Evolutionary conservation across 2,797 vertebrate genomes (phyloP).

Genomic region (Schizopygopsis malacanthus): DNA sequence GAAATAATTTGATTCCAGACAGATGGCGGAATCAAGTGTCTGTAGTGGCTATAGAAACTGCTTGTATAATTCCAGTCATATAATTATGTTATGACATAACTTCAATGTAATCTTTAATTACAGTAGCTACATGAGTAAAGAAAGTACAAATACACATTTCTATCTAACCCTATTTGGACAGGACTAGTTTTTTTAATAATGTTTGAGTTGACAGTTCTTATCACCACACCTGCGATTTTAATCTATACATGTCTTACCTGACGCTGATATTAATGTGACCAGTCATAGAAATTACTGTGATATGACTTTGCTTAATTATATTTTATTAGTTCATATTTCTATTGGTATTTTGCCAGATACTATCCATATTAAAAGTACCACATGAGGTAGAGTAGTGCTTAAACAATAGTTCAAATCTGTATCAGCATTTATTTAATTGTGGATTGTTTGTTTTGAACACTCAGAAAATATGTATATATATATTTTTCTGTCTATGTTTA

Average conservation of each 20-base stretch:
- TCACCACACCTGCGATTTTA: background rate
- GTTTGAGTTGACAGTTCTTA: background rate
- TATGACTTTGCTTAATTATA: too few relatives aligned
- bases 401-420: background rate
- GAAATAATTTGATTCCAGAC: background rate
- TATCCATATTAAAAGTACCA: too few relatives aligned
- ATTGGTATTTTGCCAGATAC: too few relatives aligned
- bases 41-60: background rate
- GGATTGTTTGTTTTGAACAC: background rate
- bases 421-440: background rate
- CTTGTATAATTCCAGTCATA: background rate
- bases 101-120: background rate
- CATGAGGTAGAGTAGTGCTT: too few relatives aligned
- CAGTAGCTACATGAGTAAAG: background rate
- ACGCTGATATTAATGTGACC: background rate
- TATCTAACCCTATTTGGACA: background rate
- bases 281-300: too few relatives aligned
- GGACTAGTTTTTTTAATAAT: background rate
- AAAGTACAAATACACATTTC: background rate
- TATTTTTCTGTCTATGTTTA: constrained; percentile 68
- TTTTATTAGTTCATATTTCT: too few relatives aligned
- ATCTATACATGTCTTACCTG: background rate
- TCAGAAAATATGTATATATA: too few relatives aligned
- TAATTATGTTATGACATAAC: background rate
- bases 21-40: background rate